Conservation (phyloP, 1,140 invertebrate species). For the Protaetia brevitarsis region DNA sequence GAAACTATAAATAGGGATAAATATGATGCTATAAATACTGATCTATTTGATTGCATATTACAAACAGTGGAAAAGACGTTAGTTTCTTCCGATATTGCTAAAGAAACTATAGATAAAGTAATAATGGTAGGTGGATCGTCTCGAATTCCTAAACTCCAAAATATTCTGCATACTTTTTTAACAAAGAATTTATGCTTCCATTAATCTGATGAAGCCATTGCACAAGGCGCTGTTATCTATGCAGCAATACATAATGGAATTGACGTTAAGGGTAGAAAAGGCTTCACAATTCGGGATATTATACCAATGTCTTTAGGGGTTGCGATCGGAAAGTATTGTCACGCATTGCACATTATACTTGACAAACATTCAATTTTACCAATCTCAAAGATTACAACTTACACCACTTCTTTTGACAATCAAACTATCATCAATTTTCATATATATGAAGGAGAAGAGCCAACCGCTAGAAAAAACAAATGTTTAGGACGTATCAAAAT, state of each 20-base stretch:
- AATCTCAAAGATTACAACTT: neutral
- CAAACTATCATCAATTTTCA: neutral
- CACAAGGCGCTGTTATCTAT: slow-evolving; percentile 57
- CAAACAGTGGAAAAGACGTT: slow-evolving; percentile 94
- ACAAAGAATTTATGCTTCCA: slow-evolving; percentile 53
- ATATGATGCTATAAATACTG: slow-evolving; percentile 88
- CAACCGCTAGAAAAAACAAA: neutral
- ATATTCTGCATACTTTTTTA: too few relatives aligned
- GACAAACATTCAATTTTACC: too few relatives aligned
- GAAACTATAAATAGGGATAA: slow-evolving; percentile 77
- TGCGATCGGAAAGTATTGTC: too few relatives aligned
- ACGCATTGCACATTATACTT: too few relatives aligned
- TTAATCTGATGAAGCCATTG: slow-evolving; percentile 59
- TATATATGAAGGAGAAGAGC: neutral
- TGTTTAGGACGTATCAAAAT: neutral
- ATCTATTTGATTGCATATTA: slow-evolving; percentile 92
- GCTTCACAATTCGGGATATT: too few relatives aligned
- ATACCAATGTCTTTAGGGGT: too few relatives aligned
- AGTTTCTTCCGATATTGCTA: slow-evolving; percentile 91
- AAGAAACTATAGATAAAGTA: slow-evolving; percentile 94
- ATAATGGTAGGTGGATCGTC: slow-evolving; percentile 98
- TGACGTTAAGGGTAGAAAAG: neutral
- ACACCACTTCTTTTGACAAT: neutral
- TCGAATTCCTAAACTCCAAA: slow-evolving; percentile 97
- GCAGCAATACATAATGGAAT: slow-evolving; percentile 38